phyloP scores from a whole-genome alignment of 1,140 invertebrate species.

The Tetragnatha versicolor region DNA sequence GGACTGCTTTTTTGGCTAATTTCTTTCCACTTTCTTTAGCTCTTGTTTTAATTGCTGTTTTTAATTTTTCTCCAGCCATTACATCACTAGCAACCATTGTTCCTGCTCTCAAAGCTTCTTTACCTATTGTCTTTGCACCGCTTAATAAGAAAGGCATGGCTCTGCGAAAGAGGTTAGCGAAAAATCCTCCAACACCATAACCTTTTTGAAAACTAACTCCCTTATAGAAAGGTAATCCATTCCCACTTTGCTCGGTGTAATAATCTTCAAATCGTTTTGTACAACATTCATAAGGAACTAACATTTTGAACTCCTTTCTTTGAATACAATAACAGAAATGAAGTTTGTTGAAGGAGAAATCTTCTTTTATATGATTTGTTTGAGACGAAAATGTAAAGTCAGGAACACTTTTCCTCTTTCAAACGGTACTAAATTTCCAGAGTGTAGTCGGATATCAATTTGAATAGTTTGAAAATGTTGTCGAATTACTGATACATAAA shows the following conservation, averaged over 20 bases:
- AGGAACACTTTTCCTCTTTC: neutral
- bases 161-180: neutral
- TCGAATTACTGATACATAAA: constrained; percentile 3
- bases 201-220: neutral
- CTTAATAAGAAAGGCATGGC: constrained; percentile 9
- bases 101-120: neutral
- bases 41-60: neutral
- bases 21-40: constrained; percentile 11
- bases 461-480: constrained; percentile 10
- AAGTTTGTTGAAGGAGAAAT: neutral
- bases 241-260: constrained; percentile 2
- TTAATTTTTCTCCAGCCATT: neutral
- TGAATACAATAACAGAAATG: neutral
- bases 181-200: constrained; percentile 22
- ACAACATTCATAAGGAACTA: constrained; percentile 1
- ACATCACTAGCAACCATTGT: neutral
- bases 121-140: constrained; percentile 17
- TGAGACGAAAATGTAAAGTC: constrained; percentile 1
- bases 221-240: constrained; percentile 22
- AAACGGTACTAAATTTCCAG: neutral
- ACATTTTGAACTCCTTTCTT: constrained; percentile 3
- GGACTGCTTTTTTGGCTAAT: constrained; percentile 7
- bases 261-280: constrained; percentile 9
- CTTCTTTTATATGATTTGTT: neutral
- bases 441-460: constrained; percentile 6